These are phyloP conservation scores for Oncorhynchus masou DNA, from an alignment of 2,113 vertebrate species.

Conservation along the genomic window DNA sequence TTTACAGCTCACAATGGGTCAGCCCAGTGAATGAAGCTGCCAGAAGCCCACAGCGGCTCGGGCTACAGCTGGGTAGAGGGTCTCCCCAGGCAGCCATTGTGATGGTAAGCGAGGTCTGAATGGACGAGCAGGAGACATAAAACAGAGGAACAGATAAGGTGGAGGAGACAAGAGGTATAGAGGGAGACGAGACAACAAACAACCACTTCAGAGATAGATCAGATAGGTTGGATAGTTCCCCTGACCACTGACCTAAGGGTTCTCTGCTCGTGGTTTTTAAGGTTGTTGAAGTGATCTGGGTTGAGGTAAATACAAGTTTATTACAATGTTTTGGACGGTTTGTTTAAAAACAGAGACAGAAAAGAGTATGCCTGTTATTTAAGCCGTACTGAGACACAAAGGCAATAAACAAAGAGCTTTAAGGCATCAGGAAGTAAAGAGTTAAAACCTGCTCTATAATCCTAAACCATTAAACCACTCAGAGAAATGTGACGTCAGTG, in stretches of 20 bases:
- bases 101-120: conserved; percentile 70
- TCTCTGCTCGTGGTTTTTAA: not conserved
- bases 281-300: not conserved
- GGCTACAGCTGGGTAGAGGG: too few species aligned
- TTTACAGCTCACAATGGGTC: conserved; percentile 63
- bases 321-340: too few species aligned
- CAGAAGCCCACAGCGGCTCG: conserved; percentile 44
- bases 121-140: conserved; percentile 69
- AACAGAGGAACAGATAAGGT: conserved; percentile 17
- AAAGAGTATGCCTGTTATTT: too few species aligned
- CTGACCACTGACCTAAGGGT: not conserved
- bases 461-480: conserved; percentile 63
- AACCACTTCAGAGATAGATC: conserved; percentile 66
- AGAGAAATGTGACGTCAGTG: conserved; percentile 58
- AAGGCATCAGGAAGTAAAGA: conserved; percentile 40
- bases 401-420: not conserved
- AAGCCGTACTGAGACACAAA: too few species aligned
- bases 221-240: too few species aligned
- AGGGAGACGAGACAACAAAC: conserved; percentile 16
- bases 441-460: conserved; percentile 69
- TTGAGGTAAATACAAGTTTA: not conserved
- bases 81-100: conserved; percentile 64
- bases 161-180: conserved; percentile 7
- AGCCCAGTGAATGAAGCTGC: conserved; percentile 63
- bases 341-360: too few species aligned